A percentile compares a stretch with the other conserved stretches of the same genome.
Conservation (phyloP, 2,888 invertebrate genomes). For the Myopa testacea region DNA sequence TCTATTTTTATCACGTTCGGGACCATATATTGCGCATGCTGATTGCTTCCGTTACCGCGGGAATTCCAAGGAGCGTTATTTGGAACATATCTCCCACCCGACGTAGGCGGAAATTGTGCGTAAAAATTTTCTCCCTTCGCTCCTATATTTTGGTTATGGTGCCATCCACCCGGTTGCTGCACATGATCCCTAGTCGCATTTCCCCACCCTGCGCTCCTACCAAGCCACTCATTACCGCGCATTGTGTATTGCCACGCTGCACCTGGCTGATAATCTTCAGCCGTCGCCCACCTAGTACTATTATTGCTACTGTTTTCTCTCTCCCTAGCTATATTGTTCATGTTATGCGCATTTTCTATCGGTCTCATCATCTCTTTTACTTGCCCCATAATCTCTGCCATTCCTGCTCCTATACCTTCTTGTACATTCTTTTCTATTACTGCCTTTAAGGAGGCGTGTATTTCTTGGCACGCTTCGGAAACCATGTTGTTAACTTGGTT, state of each 20-base stretch:
- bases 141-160: too few species aligned
- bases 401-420: background rate
- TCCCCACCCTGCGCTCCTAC: background rate
- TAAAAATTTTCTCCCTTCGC: background rate
- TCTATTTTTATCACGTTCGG: background rate
- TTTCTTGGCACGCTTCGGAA: background rate
- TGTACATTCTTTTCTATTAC: background rate
- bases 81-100: background rate
- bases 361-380: background rate
- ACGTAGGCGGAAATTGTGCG: background rate
- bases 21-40: background rate
- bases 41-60: background rate
- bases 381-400: background rate
- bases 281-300: background rate
- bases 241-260: background rate
- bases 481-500: too few species aligned
- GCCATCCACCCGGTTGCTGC: background rate
- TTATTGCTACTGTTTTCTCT: background rate
- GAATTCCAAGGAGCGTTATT: background rate
- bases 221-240: background rate
- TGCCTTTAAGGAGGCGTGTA: background rate
- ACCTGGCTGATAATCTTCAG: background rate
- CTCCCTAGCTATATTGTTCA: background rate
- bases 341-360: background rate
- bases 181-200: background rate